Base-by-base conservation (phyloP, 2,888 invertebrate species). In the Nymphalis urticae region DNA sequence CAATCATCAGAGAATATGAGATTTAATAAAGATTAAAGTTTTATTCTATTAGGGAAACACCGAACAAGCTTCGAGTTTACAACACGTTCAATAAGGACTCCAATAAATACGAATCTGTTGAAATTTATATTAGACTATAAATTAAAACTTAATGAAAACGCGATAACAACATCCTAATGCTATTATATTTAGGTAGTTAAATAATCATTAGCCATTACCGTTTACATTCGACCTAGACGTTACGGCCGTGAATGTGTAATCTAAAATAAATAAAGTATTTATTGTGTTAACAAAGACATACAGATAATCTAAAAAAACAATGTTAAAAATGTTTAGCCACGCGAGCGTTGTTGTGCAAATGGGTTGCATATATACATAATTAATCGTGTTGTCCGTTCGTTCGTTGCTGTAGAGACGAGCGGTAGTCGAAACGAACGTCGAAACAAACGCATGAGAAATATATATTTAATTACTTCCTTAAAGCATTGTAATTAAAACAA, bases 301-400 rank as follows among this genome's bases (percentile, higher is more conserved):
- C 32, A 48, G 62, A 67, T 67, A 48, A 62, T 62, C 56, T 56
- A 47, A 48, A 62, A 62, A 67, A 51, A 62, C 61, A 66, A 66
- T 50, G 60, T 51, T 61, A 65, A 71, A 65, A 65, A 60, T 71
- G 63, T 68, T 68, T 54, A 62, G 16, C 69, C 71, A 71, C 69
- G 61, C 71, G 66, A 69, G n/a, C 63, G 47, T 62, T 64, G 66
- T 69, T 64, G 69, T 67, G 53, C 48, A 64, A 71, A 72, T 71
- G 62, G 59, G 48, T 61, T 72, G 69, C 42, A 62, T 69, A 67
- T 54, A 68, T 66, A 53, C 61, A 62, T 67, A 68, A 1, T 56
- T 66, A 62, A 60, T 64, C 13, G 48, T 71, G 66, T 72, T 70
- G 71, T 71, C 62, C 62, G 65, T 73, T 66, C 61, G 62, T 67